These are phyloP conservation scores for Geopemphigus sp. DNA, from an alignment of 1,140 invertebrate genomes.

Conservation along the genomic window DNA sequence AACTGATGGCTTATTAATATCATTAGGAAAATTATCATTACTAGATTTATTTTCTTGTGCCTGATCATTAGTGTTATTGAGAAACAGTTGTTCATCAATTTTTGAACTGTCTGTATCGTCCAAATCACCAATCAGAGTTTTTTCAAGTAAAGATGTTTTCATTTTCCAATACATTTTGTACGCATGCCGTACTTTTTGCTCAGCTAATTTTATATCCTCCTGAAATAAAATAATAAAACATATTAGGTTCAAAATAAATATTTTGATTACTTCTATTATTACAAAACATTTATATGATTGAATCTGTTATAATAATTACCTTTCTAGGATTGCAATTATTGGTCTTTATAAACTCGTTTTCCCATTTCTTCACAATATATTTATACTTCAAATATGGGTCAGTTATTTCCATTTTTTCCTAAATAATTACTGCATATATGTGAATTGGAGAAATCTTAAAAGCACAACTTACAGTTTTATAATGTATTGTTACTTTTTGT, in stretches of 20 bases:
- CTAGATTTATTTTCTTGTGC: constrained; percentile 52
- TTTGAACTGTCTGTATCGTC: constrained; percentile 28
- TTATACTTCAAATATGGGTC: constrained; percentile 62
- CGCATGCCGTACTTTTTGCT: constrained; percentile 67
- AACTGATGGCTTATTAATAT: constrained; percentile 54
- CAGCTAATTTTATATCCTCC: constrained; percentile 75
- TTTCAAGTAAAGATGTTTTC: constrained; percentile 67
- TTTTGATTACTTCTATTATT: not conserved
- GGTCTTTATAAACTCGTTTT: constrained; percentile 70
- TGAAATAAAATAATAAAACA: constrained; percentile 56
- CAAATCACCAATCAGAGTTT: constrained; percentile 61
- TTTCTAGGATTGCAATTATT: constrained; percentile 70
- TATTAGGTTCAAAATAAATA: not conserved
- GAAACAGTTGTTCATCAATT: constrained; percentile 15
- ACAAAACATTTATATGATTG: not conserved
- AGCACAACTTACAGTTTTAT: too few relatives aligned
- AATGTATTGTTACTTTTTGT: not conserved
- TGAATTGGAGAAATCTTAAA: too few relatives aligned
- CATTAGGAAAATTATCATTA: constrained; percentile 53
- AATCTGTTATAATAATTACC: constrained; percentile 55
- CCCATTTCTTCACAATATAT: constrained; percentile 73
- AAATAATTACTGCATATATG: not conserved
- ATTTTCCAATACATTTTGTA: constrained; percentile 79
- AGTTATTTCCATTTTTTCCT: constrained; percentile 22
- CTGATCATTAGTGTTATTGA: constrained; percentile 53